Evolutionary conservation across 2,113 vertebrate genomes (phyloP), one percentile per base, ranked within the genome.

Genomic region (Lethenteron camtschaticum): DNA sequence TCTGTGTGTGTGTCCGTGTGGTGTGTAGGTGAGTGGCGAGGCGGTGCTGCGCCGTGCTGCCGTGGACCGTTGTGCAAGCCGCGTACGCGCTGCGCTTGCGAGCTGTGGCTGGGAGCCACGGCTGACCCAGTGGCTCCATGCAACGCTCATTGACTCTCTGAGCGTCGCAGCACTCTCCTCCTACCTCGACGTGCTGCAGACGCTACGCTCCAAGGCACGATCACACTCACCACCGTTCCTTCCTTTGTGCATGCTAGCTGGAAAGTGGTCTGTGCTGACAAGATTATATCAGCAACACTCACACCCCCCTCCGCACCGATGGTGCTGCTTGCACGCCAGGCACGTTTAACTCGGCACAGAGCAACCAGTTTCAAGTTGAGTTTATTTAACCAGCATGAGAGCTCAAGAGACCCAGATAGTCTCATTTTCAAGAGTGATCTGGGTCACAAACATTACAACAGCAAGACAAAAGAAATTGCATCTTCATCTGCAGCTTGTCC

Each of bases 181-280:
- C 0, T 99, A 99, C 77, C 74, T 99, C 76, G 94, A 99, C 66
- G 89, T 95, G 20, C 77, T 99, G 79, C 94, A 99, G 78, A 99
- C 94, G 0, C 84, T 99, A 8, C 96, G 96, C 77, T 91, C 89
- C 82, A 96, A 96, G 86, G 94, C 87, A 76, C 2, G 57, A 13
- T 68, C 11, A 1, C 8, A 8, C 55, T 68, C 14, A 4, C 6
- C 68, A 6, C 55, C 56, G n/a, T 14, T n/a, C 20, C 4, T 68
- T 8, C 56, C 9, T 14, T 14, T 24, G 16, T 14, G 68, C 68
- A 9, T 3, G 41, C 3, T 20, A 56, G 56, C 68, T 69, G 68
- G 55, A 69, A 14, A 14, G 55, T 3, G 18, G 9, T 13, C 10
- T 69, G 68, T 68, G 20, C 12, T 12, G 11, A 3, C 56, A 18